phyloP scores from a whole-genome alignment of 2,113 vertebrate species.

The Eretmochelys imbricata region DNA sequence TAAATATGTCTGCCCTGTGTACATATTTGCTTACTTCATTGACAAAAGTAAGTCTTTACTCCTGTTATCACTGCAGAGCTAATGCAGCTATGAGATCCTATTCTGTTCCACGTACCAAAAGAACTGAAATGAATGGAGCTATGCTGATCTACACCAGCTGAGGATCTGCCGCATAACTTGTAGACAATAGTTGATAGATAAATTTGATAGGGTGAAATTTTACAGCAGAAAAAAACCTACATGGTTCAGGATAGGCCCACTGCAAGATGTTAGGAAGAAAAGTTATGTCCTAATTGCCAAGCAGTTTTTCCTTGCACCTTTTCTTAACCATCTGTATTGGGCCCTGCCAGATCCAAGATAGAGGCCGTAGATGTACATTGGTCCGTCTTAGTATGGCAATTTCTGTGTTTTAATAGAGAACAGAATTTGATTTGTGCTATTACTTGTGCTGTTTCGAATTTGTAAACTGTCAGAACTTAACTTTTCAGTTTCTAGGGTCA shows the following conservation, averaged over 20 bases:
- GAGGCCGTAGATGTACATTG: neutral
- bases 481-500: neutral
- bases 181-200: too few species aligned
- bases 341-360: neutral
- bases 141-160: too few species aligned
- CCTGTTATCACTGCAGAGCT: neutral
- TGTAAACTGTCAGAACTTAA: neutral
- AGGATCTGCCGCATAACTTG: too few species aligned
- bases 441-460: neutral
- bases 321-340: neutral
- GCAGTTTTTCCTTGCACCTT: too few species aligned
- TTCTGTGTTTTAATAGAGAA: neutral
- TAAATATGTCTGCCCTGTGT: neutral
- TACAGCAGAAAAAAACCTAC: neutral
- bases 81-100: neutral
- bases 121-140: neutral
- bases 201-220: neutral
- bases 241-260: neutral
- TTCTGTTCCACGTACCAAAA: neutral
- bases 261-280: neutral
- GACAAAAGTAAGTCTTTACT: neutral
- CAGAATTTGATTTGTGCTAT: neutral
- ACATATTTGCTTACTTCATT: neutral
- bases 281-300: neutral
- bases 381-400: neutral